A percentile compares a stretch with the other conserved stretches of the same genome.
phyloP scores from a whole-genome alignment of 2,113 vertebrate genomes.

The Myiagra hebetior region DNA sequence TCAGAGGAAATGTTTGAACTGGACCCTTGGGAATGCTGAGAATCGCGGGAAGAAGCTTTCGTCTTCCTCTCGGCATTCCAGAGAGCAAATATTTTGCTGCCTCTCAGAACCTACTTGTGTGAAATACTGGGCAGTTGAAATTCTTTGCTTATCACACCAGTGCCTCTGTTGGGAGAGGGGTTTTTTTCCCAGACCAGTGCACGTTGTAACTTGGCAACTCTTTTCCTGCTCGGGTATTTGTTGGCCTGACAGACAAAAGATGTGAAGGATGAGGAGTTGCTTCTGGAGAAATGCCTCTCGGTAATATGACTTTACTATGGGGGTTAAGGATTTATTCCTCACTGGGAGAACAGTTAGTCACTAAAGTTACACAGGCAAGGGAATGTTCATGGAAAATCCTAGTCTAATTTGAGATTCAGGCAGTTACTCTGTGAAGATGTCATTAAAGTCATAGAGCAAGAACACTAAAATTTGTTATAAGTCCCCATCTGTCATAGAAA shows the following conservation, averaged over 20 bases:
- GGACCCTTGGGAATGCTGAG: constrained; percentile 57
- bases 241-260: neutral
- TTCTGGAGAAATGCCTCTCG: neutral
- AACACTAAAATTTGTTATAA: neutral
- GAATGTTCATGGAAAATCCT: neutral
- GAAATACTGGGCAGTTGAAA: constrained; percentile 9
- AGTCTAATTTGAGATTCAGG: neutral
- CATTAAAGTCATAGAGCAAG: neutral
- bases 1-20: neutral
- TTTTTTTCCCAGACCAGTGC: neutral
- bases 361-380: neutral
- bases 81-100: neutral
- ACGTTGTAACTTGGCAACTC: neutral
- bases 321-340: neutral
- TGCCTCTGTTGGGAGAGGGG: neutral
- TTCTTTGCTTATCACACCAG: neutral
- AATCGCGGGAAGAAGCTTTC: neutral
- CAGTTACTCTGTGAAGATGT: neutral
- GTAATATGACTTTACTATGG: rapidly evolving
- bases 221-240: neutral
- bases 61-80: constrained; percentile 37
- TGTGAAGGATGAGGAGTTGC: neutral
- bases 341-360: neutral
- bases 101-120: constrained; percentile 11
- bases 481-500: neutral